Evolutionary conservation across 2,113 vertebrate genomes (phyloP), one percentile per base, ranked within the genome.

Genomic region (Crocuta crocuta): DNA sequence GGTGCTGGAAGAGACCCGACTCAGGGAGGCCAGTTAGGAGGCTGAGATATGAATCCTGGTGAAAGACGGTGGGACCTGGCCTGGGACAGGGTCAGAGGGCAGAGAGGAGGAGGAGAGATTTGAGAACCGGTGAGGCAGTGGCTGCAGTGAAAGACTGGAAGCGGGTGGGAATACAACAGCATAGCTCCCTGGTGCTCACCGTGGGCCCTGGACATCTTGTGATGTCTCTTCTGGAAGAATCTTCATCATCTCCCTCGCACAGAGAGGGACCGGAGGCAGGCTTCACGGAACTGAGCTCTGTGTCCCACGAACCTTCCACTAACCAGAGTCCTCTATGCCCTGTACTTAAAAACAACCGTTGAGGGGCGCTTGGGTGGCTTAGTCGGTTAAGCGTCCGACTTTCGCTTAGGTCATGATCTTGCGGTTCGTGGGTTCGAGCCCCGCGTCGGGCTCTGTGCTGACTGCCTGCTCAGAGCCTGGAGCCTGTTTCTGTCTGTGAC

Each of bases 161-260:
- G 53, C 33, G 7, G 74, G 17, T 39, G 61, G 50, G 10, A 9
- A 7, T 2, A 39, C 35, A 43, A 24, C 78, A 2, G 73, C 28
- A 10, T 15, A 0, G 0, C 4, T 28, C 48, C 21, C 13, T 9
- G 23, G 2, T 26, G 28, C 58, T 61, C 58, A 2, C 33, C 10
- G 23, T 10, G 48, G 39, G 83, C 28, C 71, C 4, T 50, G n/a
- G 0, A 4, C 11, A 3, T 16, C 43, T 35, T 26, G 0, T 5
- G 45, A 5, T 1, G 8, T 2, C 4, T 33, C 45, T 88, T 31
- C 66, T 28, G 0, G 2, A n/a, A 5, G 89, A n/a, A 1, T 7
- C 70, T n/a, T 43, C 45, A 1, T 23, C 23, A 21, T 33, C 13
- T 1, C 28, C 79, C 28, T 16, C 0, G 4, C 4, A 50, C 39